Evolutionary conservation across 2,797 vertebrate species (phyloP).

Genomic region (Hippopotamyrus pictus): DNA sequence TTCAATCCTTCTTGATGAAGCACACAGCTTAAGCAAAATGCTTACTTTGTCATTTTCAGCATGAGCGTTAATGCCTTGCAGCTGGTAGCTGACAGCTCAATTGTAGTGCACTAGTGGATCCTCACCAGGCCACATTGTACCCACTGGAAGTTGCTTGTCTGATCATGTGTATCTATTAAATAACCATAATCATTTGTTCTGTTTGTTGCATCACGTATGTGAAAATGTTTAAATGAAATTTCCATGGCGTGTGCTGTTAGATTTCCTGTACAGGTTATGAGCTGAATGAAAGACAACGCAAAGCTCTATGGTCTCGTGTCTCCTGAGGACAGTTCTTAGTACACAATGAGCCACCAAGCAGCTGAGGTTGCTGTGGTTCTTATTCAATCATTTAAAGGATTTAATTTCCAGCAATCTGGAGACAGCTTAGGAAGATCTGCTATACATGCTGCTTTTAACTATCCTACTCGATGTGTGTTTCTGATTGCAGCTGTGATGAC

Average conservation of each 20-base stretch:
- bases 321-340: not conserved
- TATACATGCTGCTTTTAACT: not conserved
- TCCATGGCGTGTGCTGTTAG: not conserved
- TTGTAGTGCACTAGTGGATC: not conserved
- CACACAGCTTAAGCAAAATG: not conserved
- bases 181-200: not conserved
- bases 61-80: not conserved
- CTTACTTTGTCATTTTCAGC: not conserved
- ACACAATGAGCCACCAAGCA: not conserved
- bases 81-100: not conserved
- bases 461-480: not conserved
- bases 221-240: not conserved
- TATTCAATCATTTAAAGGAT: not conserved
- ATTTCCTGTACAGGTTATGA: not conserved
- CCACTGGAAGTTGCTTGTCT: not conserved
- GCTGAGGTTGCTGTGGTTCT: not conserved
- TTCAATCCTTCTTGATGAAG: not conserved
- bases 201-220: not conserved
- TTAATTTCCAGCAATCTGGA: not conserved
- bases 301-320: not conserved
- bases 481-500: not conserved
- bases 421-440: not conserved
- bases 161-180: not conserved
- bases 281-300: not conserved
- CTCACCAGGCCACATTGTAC: not conserved